Evolutionary conservation across 2,888 invertebrate species (phyloP), one percentile per base, ranked within the genome.

Genomic region (Oscheius sp.): DNA sequence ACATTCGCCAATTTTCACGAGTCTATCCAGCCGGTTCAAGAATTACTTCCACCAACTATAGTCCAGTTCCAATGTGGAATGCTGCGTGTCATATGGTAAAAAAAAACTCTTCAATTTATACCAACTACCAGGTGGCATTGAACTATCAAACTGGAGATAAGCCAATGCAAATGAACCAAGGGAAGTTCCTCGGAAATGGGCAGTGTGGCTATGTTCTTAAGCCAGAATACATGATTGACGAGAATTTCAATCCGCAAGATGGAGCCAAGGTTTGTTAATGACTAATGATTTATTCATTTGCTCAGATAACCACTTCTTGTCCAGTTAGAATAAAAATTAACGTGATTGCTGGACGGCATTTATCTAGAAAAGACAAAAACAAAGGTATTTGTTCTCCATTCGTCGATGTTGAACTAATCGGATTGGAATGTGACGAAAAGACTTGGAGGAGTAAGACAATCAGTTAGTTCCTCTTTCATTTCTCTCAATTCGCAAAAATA

Each of bases 91-190:
- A 98, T 88, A 94, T 98, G 95, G 93, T 73, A 29, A n/a, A 46
- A 25, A 5, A 15, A 12, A 20, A 15, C 25, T 4, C 23, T 50
- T 50, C 3, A 2, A 5, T 27, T 4, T 4, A n/a, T n/a, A n/a
- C 31, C n/a, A 37, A 17, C 5, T 46, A 73, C 42, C 29, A 78
- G 77, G 78, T 94, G 0, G 96, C 97, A 0, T 89, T 98, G 3
- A 98, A 98, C 88, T 98, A 95, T 88, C 98, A 98, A 88, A 97
- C 97, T 0, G 90, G 90, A 70, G 97, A 97, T 87, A 93, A 93
- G 85, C 90, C 94, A 12, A 97, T 98, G 96, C 96, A 98, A 88
- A 87, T 96, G 10, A 97, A 98, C 88, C 92, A 93, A 34, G 95
- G 93, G 0, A 93, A 93, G 87, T 98, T 98, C 87, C 89, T 92